Base-by-base conservation (phyloP, 2,888 invertebrate species). In the Physocephala rufipes region DNA sequence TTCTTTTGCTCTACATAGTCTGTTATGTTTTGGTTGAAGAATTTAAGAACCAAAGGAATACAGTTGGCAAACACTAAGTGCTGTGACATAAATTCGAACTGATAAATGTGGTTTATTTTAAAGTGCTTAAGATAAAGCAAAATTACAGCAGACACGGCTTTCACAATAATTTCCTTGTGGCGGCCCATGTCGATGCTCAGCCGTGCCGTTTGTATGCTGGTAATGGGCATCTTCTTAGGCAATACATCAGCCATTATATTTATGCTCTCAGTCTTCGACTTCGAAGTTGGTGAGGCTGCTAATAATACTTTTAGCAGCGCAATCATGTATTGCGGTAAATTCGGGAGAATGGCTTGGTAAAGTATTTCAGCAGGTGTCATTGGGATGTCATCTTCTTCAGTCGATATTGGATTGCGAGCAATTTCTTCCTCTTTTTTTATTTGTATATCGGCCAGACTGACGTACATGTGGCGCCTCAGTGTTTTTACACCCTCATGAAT, bases 21-120 rank as follows among this genome's bases (percentile, higher is more conserved):
- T 86, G 95, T 90, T 76, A 99, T 97, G 82, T 98, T 97, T 87
- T 99, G 99, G 87, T 99, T 99, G 86, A 99, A 95, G 87, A 99
- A 99, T 85, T 99, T 99, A 69, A 99, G 88, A 24, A 99, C 96
- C 74, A 99, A 88, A 0, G 99, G 99, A 86, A 99, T 97, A 84
- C 99, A 99, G 86, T 99, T 99, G 72, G 99, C 99, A 87, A 99
- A 99, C 13, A 99, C 97, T 78, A 99, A 89, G 87, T 99, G 98
- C 86, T 99, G 98, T 1, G 97, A 96, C 93, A 99, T 96, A 84
- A 96, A 99, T 87, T 99, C 99, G 88, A 99, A 99, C 87, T 99
- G 99, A 86, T 98, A 99, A 62, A 99, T 90, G 87, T 99, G 99
- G 87, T 98, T 99, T 73, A 90, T 85, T 87, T 99, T 99, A 82